Conservation (phyloP, 2,797 vertebrate genomes). For the Florisuga fusca region DNA sequence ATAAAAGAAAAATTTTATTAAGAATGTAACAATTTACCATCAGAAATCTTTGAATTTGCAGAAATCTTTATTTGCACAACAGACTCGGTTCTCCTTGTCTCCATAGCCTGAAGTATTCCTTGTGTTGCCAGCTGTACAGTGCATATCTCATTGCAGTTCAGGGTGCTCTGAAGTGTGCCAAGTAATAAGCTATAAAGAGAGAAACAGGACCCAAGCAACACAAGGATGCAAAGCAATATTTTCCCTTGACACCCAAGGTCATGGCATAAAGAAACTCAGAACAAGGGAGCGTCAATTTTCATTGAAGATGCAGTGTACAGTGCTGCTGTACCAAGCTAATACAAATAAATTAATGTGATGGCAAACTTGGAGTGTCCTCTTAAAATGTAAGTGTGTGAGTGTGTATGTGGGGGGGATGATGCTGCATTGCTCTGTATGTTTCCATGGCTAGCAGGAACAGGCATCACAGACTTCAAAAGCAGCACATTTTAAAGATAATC, state of each 20-base stretch:
- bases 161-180: conserved; percentile 51
- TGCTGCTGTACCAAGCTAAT: conserved; percentile 51
- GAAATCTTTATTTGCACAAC: conserved; percentile 12
- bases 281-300: conserved; percentile 72
- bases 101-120: conserved; percentile 23
- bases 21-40: neutral
- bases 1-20: neutral
- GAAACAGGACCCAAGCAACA: conserved; percentile 67
- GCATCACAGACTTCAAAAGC: conserved; percentile 21
- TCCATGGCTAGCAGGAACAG: conserved; percentile 29
- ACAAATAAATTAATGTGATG: conserved; percentile 71
- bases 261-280: conserved; percentile 47
- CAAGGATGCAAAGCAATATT: conserved; percentile 74
- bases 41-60: conserved; percentile 46
- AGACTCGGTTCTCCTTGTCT: conserved; percentile 40
- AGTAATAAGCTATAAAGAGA: conserved; percentile 68
- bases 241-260: conserved; percentile 80
- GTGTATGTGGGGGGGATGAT: conserved; percentile 5
- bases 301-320: conserved; percentile 50
- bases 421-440: conserved; percentile 3
- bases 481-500: conserved; percentile 19
- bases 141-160: conserved; percentile 50
- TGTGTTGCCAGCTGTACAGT: conserved; percentile 8
- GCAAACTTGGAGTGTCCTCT: conserved; percentile 59
- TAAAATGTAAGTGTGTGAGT: conserved; percentile 39